A percentile compares a stretch with the other conserved stretches of the same genome.
Evolutionary conservation across 1,140 invertebrate genomes (phyloP).

Genomic region (Rhyacophila brunnea): DNA sequence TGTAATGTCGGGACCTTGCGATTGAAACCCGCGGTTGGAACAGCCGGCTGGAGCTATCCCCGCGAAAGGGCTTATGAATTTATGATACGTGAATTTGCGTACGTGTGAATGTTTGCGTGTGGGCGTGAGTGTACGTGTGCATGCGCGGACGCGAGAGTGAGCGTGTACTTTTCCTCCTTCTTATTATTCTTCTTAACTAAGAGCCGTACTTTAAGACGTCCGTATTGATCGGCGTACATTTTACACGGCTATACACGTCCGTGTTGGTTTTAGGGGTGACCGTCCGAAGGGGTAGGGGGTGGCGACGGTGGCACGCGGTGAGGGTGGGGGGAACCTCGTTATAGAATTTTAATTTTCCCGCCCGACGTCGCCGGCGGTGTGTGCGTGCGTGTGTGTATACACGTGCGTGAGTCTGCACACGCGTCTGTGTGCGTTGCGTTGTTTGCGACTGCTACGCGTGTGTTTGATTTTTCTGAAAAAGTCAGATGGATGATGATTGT

Average conservation of each 20-base stretch:
- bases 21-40: too few species aligned
- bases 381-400: conserved; percentile 15
- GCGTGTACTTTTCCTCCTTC: conserved; percentile 36
- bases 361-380: conserved; percentile 19
- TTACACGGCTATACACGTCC: conserved; percentile 34
- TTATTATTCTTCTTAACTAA: conserved; percentile 38
- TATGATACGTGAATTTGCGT: conserved; percentile 38
- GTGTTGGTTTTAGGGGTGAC: conserved; percentile 25
- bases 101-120: conserved; percentile 36
- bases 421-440: conserved; percentile 7
- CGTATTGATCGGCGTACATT: conserved; percentile 37
- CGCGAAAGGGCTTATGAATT: conserved; percentile 25
- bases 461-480: too few species aligned
- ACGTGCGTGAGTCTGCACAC: background rate
- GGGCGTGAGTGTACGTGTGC: conserved; percentile 19
- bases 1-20: too few species aligned
- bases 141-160: conserved; percentile 5
- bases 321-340: conserved; percentile 31
- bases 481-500: too few species aligned
- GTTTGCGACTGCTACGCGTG: too few species aligned
- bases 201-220: conserved; percentile 38
- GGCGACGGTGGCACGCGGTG: background rate
- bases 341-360: conserved; percentile 34
- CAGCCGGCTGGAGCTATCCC: background rate
- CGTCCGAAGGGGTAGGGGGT: background rate